Conservation (phyloP, 1,140 invertebrate genomes). For the Pachypeltis micranthus region DNA sequence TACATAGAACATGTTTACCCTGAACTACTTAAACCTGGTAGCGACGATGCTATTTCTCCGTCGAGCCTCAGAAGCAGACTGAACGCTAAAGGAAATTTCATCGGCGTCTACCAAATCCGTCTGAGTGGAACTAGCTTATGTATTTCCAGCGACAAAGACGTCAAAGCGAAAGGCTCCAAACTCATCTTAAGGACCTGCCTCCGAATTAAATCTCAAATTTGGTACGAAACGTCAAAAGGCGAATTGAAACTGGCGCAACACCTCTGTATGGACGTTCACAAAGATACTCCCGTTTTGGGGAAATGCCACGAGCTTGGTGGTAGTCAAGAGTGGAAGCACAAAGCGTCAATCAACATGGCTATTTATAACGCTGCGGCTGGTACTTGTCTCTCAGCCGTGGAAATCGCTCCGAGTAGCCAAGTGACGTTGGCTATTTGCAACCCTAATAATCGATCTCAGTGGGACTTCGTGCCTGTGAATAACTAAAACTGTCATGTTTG, state of each 20-base stretch:
- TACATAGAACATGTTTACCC: conserved; percentile 88
- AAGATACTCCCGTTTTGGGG: conserved; percentile 49
- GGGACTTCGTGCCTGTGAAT: conserved; percentile 54
- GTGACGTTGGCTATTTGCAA: conserved; percentile 61
- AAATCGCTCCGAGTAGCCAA: conserved; percentile 39
- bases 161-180: conserved; percentile 61
- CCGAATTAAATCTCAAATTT: conserved; percentile 59
- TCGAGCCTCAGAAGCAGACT: conserved; percentile 44
- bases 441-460: conserved; percentile 45
- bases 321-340: conserved; percentile 77
- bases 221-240: conserved; percentile 73
- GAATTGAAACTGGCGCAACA: conserved; percentile 76
- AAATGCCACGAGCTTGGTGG: conserved; percentile 89
- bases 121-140: conserved; percentile 59
- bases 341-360: conserved; percentile 52
- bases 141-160: conserved; percentile 62
- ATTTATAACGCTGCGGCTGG: conserved; percentile 79
- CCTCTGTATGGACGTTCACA: conserved; percentile 68
- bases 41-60: conserved; percentile 41
- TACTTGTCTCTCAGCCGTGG: conserved; percentile 56
- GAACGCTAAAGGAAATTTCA: conserved; percentile 45
- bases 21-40: conserved; percentile 54
- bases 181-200: conserved; percentile 58
- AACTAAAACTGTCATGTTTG: too few relatives aligned
- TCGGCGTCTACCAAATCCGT: conserved; percentile 58